Evolutionary conservation across 2,888 invertebrate species (phyloP).

Genomic region (Clunio marinus): DNA sequence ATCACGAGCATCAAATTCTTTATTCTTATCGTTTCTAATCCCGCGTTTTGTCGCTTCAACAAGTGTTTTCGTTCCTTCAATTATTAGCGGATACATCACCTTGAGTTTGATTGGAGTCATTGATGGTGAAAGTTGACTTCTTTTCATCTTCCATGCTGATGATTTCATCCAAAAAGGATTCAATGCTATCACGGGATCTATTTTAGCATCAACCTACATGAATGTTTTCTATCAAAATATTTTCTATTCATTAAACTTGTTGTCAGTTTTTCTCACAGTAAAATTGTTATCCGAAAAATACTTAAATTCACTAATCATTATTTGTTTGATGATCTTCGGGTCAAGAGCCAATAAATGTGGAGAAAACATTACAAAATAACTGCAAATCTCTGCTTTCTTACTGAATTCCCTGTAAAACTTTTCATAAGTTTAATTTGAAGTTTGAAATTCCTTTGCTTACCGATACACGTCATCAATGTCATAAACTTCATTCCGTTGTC

Average conservation of each 20-base stretch:
- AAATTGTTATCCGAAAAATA: constrained; percentile 5
- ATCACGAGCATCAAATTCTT: not conserved
- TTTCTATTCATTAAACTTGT: not conserved
- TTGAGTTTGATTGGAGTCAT: constrained; percentile 21
- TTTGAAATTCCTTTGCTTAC: not conserved
- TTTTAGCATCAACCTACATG: not conserved
- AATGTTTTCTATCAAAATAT: not conserved
- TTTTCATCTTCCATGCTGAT: constrained; percentile 1
- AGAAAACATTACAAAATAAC: not conserved
- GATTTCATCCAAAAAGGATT: constrained; percentile 19
- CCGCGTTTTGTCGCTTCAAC: not conserved
- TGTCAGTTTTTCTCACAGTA: not conserved
- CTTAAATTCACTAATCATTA: constrained; percentile 11
- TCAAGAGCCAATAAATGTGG: not conserved
- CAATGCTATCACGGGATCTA: not conserved
- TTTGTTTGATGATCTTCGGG: not conserved
- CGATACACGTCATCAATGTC: not conserved
- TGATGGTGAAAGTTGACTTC: constrained; percentile 16
- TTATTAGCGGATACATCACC: constrained; percentile 15
- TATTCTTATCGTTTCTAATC: not conserved
- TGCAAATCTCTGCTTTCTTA: not conserved
- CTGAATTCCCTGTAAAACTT: not conserved
- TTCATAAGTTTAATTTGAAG: not conserved
- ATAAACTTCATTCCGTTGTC: not conserved
- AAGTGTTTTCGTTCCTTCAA: not conserved